Conservation (phyloP, 2,113 vertebrate species). For the Potamarius usumacintae region DNA sequence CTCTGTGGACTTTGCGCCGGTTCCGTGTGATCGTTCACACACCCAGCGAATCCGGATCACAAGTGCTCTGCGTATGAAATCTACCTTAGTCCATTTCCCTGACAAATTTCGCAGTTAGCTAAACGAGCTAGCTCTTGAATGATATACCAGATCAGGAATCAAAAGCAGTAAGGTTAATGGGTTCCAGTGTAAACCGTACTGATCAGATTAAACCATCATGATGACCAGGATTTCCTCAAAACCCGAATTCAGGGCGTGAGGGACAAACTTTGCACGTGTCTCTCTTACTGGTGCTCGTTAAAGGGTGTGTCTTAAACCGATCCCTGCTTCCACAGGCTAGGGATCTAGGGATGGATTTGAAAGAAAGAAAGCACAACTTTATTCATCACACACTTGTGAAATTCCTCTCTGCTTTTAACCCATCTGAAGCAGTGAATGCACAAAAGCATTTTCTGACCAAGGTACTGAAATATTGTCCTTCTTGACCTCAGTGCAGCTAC, state of each 20-base stretch:
- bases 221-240: slow-evolving; percentile 4
- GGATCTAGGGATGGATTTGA: not conserved
- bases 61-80: not conserved
- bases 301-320: slow-evolving; percentile 24
- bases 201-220: not conserved
- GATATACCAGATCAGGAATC: not conserved
- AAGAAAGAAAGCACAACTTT: no score
- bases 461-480: not conserved
- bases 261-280: slow-evolving; percentile 38
- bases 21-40: not conserved
- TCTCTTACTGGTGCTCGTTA: slow-evolving; percentile 54
- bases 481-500: not conserved
- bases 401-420: no score
- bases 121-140: not conserved
- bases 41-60: slow-evolving; percentile 8
- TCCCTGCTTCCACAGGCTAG: not conserved
- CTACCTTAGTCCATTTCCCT: not conserved
- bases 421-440: not conserved
- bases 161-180: not conserved
- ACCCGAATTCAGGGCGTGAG: not conserved
- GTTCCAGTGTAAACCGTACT: not conserved
- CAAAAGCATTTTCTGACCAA: not conserved
- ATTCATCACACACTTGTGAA: no score
- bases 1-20: not conserved
- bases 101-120: not conserved